These are phyloP conservation scores for Tonatia bakeri DNA, from an alignment of 2,113 vertebrate species.

Conservation along the genomic window DNA sequence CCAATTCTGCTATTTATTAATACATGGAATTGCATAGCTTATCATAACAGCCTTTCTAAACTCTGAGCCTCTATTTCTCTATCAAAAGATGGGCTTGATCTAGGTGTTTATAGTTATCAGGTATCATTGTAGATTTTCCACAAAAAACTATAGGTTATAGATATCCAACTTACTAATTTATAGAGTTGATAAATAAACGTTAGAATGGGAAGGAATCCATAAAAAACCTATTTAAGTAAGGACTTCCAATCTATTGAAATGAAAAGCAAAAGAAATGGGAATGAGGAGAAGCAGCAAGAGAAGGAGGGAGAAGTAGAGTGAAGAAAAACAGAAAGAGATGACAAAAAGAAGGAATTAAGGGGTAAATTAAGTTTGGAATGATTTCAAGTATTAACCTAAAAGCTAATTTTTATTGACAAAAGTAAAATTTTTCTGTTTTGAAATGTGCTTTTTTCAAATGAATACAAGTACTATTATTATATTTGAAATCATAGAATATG, in stretches of 20 bases:
- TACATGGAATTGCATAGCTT: not conserved
- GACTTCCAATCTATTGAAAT: not conserved
- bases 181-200: not conserved
- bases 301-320: not conserved
- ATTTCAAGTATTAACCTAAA: not conserved
- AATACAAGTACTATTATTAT: not conserved
- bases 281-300: not conserved
- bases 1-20: not conserved
- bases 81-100: not conserved
- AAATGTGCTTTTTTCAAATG: not conserved
- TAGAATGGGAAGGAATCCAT: not conserved
- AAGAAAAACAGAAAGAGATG: not conserved
- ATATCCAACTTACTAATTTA: not conserved
- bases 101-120: not conserved
- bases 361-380: not conserved
- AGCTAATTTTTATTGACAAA: not conserved
- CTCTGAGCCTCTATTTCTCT: not conserved
- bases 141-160: not conserved
- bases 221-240: not conserved
- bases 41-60: not conserved
- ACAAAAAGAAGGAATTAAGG: not conserved
- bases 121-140: not conserved
- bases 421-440: not conserved
- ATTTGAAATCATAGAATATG: not conserved
- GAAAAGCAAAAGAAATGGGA: not conserved